Evolutionary conservation across 2,113 vertebrate genomes (phyloP).

Genomic region (Panthera uncia): DNA sequence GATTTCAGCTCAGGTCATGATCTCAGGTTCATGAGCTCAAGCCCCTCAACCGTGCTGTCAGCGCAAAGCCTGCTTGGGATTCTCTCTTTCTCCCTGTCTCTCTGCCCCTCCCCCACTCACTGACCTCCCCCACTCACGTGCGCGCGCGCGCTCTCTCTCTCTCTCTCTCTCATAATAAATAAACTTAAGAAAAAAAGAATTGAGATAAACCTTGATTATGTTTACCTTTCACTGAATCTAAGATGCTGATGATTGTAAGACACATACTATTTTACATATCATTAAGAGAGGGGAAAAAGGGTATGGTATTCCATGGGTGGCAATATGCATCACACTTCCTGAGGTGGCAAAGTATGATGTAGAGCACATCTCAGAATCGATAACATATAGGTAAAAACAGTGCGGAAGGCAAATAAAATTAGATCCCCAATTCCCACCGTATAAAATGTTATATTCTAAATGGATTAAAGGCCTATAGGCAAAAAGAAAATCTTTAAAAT

Average conservation of each 20-base stretch:
- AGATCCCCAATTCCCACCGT: not conserved
- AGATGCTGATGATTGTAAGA: not conserved
- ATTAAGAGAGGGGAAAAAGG: not conserved
- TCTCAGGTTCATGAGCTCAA: too few species aligned
- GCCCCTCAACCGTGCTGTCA: too few species aligned
- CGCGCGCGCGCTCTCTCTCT: too few species aligned
- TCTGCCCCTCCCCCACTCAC: too few species aligned
- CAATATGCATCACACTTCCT: not conserved
- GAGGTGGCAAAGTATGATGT: not conserved
- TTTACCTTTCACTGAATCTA: not conserved
- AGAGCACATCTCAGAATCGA: conserved; percentile 37
- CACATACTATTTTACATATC: not conserved
- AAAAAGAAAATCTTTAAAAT: conserved; percentile 66
- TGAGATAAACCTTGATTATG: not conserved
- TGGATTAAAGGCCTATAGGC: conserved; percentile 38
- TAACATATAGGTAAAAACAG: not conserved
- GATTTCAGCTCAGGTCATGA: too few species aligned
- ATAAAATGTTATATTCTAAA: conserved; percentile 52
- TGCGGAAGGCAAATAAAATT: conserved; percentile 17
- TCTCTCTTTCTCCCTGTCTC: too few species aligned
- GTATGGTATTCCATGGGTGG: not conserved
- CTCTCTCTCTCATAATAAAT: too few species aligned
- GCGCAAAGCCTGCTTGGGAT: too few species aligned
- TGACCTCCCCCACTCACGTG: too few species aligned
- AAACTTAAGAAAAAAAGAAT: not conserved